Base-by-base conservation (phyloP, 2,888 invertebrate genomes). In the Heterodera filipjevi region DNA sequence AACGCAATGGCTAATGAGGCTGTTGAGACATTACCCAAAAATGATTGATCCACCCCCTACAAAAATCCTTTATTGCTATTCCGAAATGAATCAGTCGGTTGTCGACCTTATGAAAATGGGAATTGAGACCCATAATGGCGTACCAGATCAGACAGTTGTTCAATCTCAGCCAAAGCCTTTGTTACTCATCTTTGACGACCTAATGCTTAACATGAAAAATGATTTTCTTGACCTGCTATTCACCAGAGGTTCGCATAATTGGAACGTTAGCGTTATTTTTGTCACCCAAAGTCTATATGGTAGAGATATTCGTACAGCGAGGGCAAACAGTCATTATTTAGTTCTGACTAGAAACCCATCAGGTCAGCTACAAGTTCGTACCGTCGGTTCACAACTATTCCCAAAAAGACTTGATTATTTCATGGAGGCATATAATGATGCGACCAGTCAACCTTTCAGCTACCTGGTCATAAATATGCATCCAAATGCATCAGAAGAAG, bases 181-280 rank as follows among this genome's bases (percentile, higher is more conserved):
- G 3, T 22, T 77, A 30, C 46, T 77, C 12, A 49, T 77, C 14
- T 30, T 77, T 19, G 78, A 78, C 44, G 78, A 78, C 27, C 68
- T 78, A 6, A 78, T 78, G 78, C 22, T 79, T 16, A 66, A 78
- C 39, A 71, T 71, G n/a, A 35, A n/a, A n/a, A 78, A 44, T 33
- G 71, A 71, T 46, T 78, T 79, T 32, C 49, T 78, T 2, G 66
- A 78, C 44, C n/a, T 44, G 3, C 39, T 78, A 22, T 78, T 78
- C 33, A 78, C 78, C 8, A 16, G 64, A 32, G 78, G 78, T 27
- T 79, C 78, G 14, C 78, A 78, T 79, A 53, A 78, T 53, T 79
- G 66, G 78, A 33, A 78, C 27, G 66, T 78, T 3, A 79, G 66
- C 78, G 79, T 78, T 2, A 35, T 78, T 10, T 79, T 79, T n/a